A percentile compares a stretch with the other conserved stretches of the same genome.
Conservation (phyloP, 2,113 vertebrate genomes). For the Ophiodon elongatus region DNA sequence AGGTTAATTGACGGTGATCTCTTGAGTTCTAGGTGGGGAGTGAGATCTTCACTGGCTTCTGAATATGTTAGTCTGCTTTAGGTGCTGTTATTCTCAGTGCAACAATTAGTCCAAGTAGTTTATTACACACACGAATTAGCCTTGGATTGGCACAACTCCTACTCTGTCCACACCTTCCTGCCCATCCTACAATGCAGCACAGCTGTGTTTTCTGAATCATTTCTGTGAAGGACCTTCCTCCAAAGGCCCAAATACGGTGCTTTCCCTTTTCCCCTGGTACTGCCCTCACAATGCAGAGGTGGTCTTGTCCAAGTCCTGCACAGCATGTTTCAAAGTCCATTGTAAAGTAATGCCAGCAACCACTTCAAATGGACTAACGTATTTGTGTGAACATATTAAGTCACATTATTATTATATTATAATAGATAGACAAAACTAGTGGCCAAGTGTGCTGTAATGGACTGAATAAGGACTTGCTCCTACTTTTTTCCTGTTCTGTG, state of each 20-base stretch:
- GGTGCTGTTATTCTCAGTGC: not conserved
- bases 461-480: not conserved
- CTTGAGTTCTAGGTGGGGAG: too few relatives aligned
- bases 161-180: conserved; percentile 1
- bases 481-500: not conserved
- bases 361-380: not conserved
- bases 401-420: not conserved
- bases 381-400: not conserved
- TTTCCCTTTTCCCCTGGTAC: not conserved
- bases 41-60: too few relatives aligned
- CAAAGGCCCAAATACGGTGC: not conserved
- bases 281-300: not conserved
- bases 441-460: not conserved
- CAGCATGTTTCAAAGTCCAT: conserved; percentile 11
- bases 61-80: not conserved
- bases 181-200: conserved; percentile 7
- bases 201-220: not conserved
- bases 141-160: not conserved
- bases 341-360: not conserved
- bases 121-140: not conserved
- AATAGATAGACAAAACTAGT: not conserved
- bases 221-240: not conserved
- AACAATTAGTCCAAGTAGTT: not conserved
- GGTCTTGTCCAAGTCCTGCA: not conserved
- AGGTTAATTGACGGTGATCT: not conserved